Evolutionary conservation across 2,797 vertebrate genomes (phyloP), one percentile per base, ranked within the genome.

Genomic region (Propithecus deckenii): DNA sequence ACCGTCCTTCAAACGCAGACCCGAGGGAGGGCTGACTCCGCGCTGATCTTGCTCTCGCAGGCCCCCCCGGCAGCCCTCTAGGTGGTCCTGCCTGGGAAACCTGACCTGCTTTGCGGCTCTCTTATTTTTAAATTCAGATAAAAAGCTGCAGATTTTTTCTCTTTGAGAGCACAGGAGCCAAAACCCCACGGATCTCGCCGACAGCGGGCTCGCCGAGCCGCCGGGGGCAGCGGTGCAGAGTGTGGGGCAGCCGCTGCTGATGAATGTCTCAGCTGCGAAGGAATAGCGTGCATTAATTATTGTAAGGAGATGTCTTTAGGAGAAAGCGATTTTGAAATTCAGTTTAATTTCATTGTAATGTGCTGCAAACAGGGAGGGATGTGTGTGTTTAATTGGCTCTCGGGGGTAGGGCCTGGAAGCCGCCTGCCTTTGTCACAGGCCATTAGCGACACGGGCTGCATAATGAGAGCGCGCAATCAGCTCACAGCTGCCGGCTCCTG

Each of bases 361-460:
- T 81, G 88, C 98, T 32, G 91, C 98, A 98, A 98, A 98, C 98
- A 98, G 98, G 98, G 98, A 98, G 98, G 98, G 98, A 98, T 98
- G 97, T 99, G 98, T 99, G 99, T 99, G 99, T 99, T 99, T 99
- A 99, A 99, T 99, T 99, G 99, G 99, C 99, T 99, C 99, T 99
- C 98, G 98, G 99, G 99, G 99, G 99, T 99, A 98, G 99, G 99
- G 99, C 99, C 99, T 98, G 99, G 99, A 99, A 99, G 98, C 98
- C 99, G 98, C 99, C 98, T 98, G 99, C 99, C 99, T 99, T 99
- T 99, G 99, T 99, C 99, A 99, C 99, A 99, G 99, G 99, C 99
- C 99, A 99, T 99, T 99, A 99, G 99, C 99, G 98, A 98, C 98
- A 99, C 98, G 99, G 99, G 98, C 99, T 99, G 99, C 99, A 98